Conservation (phyloP, 2,113 vertebrate genomes). For the Oryzias celebensis region DNA sequence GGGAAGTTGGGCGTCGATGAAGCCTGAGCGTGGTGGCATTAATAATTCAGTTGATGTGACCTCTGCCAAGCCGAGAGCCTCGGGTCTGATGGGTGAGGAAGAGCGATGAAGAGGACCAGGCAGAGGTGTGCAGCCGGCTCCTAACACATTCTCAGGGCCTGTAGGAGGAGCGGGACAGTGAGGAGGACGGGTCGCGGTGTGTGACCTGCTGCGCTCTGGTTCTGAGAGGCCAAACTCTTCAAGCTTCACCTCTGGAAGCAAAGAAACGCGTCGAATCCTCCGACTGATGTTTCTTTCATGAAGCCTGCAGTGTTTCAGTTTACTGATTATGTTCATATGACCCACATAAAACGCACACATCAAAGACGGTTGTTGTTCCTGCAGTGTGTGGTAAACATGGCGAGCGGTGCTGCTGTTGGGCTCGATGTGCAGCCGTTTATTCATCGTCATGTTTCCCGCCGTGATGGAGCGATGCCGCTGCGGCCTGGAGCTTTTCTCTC, state of each 20-base stretch:
- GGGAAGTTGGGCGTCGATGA: slow-evolving; percentile 55
- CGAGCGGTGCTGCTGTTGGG: too few species aligned
- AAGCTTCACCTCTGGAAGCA: slow-evolving; percentile 39
- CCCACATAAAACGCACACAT: slow-evolving; percentile 77
- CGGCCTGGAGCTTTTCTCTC: too few species aligned
- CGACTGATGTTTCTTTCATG: slow-evolving; percentile 76
- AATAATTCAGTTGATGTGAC: slow-evolving; percentile 66
- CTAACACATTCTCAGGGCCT: slow-evolving; percentile 37
- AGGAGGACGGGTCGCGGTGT: slow-evolving; percentile 53
- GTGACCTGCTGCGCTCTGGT: slow-evolving; percentile 53
- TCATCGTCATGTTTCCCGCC: too few species aligned
- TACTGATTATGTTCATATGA: slow-evolving; percentile 69
- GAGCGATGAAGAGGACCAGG: slow-evolving; percentile 27
- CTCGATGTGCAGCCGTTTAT: too few species aligned
- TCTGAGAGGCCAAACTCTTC: slow-evolving; percentile 30
- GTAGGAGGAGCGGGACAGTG: slow-evolving; percentile 53
- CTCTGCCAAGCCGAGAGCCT: slow-evolving; percentile 44
- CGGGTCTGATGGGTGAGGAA: slow-evolving; percentile 38
- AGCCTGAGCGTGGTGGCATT: slow-evolving; percentile 60
- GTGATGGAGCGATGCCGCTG: too few species aligned
- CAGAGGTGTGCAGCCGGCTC: slow-evolving; percentile 25
- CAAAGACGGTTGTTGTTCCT: not conserved
- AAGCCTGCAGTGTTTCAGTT: slow-evolving; percentile 66
- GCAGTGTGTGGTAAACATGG: too few species aligned
- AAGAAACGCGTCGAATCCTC: slow-evolving; percentile 51